A percentile compares a stretch with the other conserved stretches of the same genome.
Evolutionary conservation across 2,797 vertebrate genomes (phyloP).

Genomic region (Peromyscus melanophrys): DNA sequence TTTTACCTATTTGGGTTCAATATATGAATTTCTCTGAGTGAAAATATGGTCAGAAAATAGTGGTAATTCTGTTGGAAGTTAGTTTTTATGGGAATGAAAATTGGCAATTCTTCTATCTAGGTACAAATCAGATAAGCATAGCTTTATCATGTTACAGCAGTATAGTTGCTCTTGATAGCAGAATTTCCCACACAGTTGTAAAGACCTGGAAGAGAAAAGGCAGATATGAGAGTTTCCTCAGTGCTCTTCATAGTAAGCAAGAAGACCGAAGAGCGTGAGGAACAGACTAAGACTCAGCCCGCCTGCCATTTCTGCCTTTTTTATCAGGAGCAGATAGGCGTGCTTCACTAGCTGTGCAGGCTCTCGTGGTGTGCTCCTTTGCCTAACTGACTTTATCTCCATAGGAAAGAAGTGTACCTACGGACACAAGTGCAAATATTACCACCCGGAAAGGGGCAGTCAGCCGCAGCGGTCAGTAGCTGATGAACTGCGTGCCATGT

Average conservation of each 20-base stretch:
- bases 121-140: neutral
- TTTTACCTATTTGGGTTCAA: slow-evolving; percentile 25
- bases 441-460: slow-evolving; percentile 96
- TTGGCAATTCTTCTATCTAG: neutral
- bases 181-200: neutral
- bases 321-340: too few species aligned
- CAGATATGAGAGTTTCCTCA: neutral
- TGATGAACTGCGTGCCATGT: slow-evolving; percentile 97
- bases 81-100: slow-evolving; percentile 3
- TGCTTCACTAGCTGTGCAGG: neutral
- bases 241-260: neutral
- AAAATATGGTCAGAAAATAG: slow-evolving; percentile 22
- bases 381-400: slow-evolving; percentile 64
- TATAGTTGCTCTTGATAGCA: neutral
- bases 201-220: neutral
- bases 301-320: neutral
- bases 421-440: slow-evolving; percentile 99
- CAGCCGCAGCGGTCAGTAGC: slow-evolving; percentile 98
- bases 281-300: neutral
- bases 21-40: slow-evolving; percentile 33
- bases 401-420: slow-evolving; percentile 99
- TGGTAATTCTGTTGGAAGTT: neutral
- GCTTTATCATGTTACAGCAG: neutral
- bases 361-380: neutral
- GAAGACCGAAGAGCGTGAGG: neutral